Evolutionary conservation across 1,140 invertebrate species (phyloP).

Genomic region (Calliopsis andreniformis): DNA sequence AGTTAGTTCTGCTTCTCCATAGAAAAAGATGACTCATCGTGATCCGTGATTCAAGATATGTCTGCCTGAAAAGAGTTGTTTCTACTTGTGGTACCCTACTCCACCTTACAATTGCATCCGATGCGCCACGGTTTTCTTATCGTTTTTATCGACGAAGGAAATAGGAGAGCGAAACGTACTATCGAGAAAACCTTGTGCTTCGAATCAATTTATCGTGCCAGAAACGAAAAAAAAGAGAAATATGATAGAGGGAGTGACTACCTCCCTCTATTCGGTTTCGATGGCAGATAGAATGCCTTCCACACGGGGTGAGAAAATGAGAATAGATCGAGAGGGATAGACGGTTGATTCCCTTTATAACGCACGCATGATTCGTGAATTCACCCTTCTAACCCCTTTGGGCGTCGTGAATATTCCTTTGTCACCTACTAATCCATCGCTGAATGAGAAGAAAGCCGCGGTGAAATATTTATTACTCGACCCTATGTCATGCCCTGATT

Average conservation of each 20-base stretch:
- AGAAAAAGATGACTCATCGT: too few relatives aligned
- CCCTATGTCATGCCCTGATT: too few relatives aligned
- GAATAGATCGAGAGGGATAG: background rate
- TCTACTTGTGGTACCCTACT: background rate
- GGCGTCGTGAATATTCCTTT: conserved; percentile 11
- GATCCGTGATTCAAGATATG: too few relatives aligned
- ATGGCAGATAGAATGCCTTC: background rate
- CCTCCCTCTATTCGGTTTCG: background rate
- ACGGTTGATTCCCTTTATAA: background rate
- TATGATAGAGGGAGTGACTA: background rate
- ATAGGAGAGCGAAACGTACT: background rate
- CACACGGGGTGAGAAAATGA: background rate
- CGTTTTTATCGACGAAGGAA: background rate
- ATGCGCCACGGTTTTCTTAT: background rate
- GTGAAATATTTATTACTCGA: conserved; percentile 50
- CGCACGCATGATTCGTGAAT: background rate
- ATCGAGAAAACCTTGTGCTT: background rate
- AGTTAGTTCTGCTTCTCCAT: too few relatives aligned
- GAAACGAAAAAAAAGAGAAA: background rate
- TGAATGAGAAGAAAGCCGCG: conserved; percentile 5
- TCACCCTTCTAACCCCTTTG: background rate
- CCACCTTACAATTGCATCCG: background rate
- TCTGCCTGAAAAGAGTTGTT: too few relatives aligned
- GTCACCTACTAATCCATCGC: conserved; percentile 23
- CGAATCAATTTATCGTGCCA: background rate